These are phyloP conservation scores for Macrobrachium nipponense DNA, from an alignment of 1,140 invertebrate genomes.

Conservation along the genomic window DNA sequence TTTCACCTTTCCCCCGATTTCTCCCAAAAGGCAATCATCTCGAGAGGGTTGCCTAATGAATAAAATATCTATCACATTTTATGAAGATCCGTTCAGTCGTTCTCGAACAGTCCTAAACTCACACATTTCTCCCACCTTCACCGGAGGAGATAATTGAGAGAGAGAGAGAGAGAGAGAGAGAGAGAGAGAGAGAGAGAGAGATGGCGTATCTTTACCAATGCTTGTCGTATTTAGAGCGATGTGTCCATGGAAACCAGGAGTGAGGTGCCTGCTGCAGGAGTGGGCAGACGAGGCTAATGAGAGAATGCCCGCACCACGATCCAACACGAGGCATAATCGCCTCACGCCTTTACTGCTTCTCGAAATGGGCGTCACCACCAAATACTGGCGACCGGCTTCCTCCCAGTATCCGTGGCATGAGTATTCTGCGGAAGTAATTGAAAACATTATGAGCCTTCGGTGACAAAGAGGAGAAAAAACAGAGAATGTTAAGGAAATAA, in stretches of 20 bases:
- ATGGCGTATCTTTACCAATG: slow-evolving; percentile 29
- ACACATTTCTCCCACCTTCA: background rate
- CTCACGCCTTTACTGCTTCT: slow-evolving; percentile 61
- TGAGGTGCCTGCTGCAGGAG: slow-evolving; percentile 58
- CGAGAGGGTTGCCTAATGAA: too few relatives aligned
- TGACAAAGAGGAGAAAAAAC: too few relatives aligned
- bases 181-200: slow-evolving; percentile 14
- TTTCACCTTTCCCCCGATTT: too few relatives aligned
- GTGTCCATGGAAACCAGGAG: slow-evolving; percentile 55
- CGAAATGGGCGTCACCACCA: slow-evolving; percentile 63
- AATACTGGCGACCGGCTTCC: slow-evolving; percentile 55
- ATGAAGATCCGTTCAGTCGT: too few relatives aligned
- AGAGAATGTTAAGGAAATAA: too few relatives aligned
- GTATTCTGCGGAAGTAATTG: slow-evolving; percentile 75
- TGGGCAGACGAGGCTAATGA: slow-evolving; percentile 60
- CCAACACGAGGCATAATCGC: slow-evolving; percentile 60
- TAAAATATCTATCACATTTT: too few relatives aligned
- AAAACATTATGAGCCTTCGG: too few relatives aligned
- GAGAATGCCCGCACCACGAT: slow-evolving; percentile 40
- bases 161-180: slow-evolving; percentile 1
- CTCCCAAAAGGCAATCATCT: too few relatives aligned
- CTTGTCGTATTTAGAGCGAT: slow-evolving; percentile 61
- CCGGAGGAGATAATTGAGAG: background rate
- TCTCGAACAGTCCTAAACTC: too few relatives aligned
- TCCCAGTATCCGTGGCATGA: slow-evolving; percentile 84